These are phyloP conservation scores for Thereva unica DNA, from an alignment of 2,888 invertebrate genomes.

Conservation along the genomic window DNA sequence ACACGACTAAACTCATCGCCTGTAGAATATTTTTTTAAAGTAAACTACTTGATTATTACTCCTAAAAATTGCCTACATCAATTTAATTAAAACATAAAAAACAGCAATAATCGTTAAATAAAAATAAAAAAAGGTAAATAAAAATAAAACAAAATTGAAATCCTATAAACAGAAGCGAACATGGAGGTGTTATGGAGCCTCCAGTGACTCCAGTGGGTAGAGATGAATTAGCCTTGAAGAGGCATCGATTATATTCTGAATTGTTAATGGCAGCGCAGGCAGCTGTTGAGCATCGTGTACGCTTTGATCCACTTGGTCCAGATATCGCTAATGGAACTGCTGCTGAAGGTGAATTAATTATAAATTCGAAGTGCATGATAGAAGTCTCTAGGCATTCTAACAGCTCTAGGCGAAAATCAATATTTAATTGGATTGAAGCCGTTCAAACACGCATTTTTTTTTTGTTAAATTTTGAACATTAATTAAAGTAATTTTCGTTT, in stretches of 20 bases:
- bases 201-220: slow-evolving; percentile 78
- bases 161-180: slow-evolving; percentile 32
- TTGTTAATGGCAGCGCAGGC: slow-evolving; percentile 73
- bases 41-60: too few relatives aligned
- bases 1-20: too few relatives aligned
- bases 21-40: too few relatives aligned
- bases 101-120: slow-evolving; percentile 6
- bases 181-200: slow-evolving; percentile 57
- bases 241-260: slow-evolving; percentile 79
- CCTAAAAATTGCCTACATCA: background rate
- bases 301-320: slow-evolving; percentile 74
- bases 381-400: too few relatives aligned
- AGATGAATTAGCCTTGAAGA: slow-evolving; percentile 75
- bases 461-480: too few relatives aligned
- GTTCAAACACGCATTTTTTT: too few relatives aligned
- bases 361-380: too few relatives aligned
- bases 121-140: slow-evolving; percentile 10
- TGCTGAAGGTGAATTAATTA: slow-evolving; percentile 59
- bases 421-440: too few relatives aligned
- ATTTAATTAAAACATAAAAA: slow-evolving; percentile 5
- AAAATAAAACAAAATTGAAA: slow-evolving; percentile 4
- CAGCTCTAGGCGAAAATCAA: too few relatives aligned
- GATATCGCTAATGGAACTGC: slow-evolving; percentile 60
- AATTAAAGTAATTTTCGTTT: too few relatives aligned
- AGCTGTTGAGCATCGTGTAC: slow-evolving; percentile 74